These are phyloP conservation scores for Psittacula derbiana DNA, from an alignment of 2,797 vertebrate genomes.

Conservation along the genomic window DNA sequence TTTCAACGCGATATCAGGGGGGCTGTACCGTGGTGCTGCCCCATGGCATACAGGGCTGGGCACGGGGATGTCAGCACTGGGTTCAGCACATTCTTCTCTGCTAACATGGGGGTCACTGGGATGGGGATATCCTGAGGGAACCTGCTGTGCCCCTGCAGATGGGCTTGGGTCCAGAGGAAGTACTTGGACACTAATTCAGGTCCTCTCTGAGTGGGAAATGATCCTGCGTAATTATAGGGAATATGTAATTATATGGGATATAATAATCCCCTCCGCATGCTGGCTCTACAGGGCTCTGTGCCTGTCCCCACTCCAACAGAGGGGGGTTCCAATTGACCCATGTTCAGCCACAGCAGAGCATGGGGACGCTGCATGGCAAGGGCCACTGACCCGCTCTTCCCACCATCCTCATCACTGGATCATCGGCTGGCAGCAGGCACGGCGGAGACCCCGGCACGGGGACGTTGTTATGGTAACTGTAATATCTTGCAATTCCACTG, in stretches of 20 bases:
- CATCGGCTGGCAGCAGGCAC: rapidly evolving
- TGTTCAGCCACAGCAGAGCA: rapidly evolving
- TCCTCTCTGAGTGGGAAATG: neutral
- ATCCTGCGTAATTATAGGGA: rapidly evolving
- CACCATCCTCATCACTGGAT: rapidly evolving
- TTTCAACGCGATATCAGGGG: rapidly evolving
- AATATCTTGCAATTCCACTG: constrained; percentile 51
- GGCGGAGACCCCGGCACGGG: rapidly evolving
- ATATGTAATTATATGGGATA: neutral
- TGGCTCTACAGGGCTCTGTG: neutral
- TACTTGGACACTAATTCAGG: neutral
- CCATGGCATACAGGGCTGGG: neutral
- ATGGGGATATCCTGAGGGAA: neutral
- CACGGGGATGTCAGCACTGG: rapidly evolving
- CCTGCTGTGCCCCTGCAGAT: neutral
- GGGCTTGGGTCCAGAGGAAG: neutral
- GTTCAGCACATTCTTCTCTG: rapidly evolving
- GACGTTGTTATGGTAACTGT: constrained; percentile 54
- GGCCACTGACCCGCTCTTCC: rapidly evolving
- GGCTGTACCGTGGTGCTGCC: rapidly evolving
- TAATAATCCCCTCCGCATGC: neutral
- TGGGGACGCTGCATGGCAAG: neutral
- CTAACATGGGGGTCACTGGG: neutral
- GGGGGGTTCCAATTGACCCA: rapidly evolving
- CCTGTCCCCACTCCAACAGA: rapidly evolving